phyloP scores from a whole-genome alignment of 2,888 invertebrate species.

The Phortica okadai region DNA sequence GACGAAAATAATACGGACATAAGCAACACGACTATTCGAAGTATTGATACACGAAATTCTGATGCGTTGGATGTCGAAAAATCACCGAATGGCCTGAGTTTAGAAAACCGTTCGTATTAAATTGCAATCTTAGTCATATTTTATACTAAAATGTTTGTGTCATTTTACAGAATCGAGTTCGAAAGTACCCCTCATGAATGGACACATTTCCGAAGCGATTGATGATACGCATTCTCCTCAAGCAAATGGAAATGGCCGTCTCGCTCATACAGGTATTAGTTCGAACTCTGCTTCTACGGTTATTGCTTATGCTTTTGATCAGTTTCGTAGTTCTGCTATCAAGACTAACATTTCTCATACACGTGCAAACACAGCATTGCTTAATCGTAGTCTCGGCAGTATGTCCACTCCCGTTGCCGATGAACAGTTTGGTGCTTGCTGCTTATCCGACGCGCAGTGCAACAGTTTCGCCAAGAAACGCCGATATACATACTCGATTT shows the following conservation, averaged over 20 bases:
- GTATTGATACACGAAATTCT: slow-evolving; percentile 39
- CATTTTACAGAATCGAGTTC: slow-evolving; percentile 48
- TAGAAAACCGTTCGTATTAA: neutral
- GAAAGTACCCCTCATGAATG: slow-evolving; percentile 59
- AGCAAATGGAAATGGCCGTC: slow-evolving; percentile 57
- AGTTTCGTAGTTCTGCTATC: slow-evolving; percentile 54
- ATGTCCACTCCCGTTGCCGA: slow-evolving; percentile 52
- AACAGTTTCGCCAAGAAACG: slow-evolving; percentile 58
- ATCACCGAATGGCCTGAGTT: neutral
- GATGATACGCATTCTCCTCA: neutral
- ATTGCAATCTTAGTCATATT: neutral
- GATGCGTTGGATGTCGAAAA: slow-evolving; percentile 37
- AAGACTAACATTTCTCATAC: slow-evolving; percentile 55
- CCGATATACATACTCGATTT: slow-evolving; percentile 72
- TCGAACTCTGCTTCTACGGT: slow-evolving; percentile 59
- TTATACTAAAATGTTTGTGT: neutral
- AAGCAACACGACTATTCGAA: slow-evolving; percentile 31
- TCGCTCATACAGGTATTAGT: slow-evolving; percentile 67
- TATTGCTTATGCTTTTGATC: slow-evolving; percentile 52
- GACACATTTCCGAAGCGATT: slow-evolving; percentile 44
- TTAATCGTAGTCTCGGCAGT: slow-evolving; percentile 57
- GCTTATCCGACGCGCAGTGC: slow-evolving; percentile 41
- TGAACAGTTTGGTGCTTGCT: slow-evolving; percentile 39
- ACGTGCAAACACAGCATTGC: slow-evolving; percentile 64
- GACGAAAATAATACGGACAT: slow-evolving; percentile 60